These are phyloP conservation scores for Egretta garzetta DNA, from an alignment of 2,113 vertebrate genomes.

Conservation along the genomic window DNA sequence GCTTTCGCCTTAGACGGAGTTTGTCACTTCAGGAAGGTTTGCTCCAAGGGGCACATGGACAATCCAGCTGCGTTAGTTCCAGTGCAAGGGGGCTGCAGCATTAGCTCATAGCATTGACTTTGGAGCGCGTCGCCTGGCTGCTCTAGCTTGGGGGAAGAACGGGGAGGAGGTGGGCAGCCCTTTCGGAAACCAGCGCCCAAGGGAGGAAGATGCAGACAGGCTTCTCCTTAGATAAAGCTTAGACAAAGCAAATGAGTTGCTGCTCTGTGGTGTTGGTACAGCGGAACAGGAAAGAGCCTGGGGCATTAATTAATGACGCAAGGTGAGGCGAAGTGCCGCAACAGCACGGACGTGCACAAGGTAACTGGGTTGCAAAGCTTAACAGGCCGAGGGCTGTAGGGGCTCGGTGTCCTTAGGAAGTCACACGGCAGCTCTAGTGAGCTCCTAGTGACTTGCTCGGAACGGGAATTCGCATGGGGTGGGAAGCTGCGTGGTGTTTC, in stretches of 20 bases:
- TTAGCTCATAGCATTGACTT: too few relatives aligned
- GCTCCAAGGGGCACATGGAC: neutral
- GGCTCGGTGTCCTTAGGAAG: too few relatives aligned
- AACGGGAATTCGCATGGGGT: too few relatives aligned
- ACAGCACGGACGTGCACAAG: rapidly evolving
- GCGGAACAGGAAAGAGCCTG: neutral
- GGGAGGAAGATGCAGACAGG: neutral
- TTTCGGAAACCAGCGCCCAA: neutral
- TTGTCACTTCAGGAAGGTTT: neutral
- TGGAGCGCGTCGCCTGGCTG: neutral
- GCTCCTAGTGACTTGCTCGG: neutral
- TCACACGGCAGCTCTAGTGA: neutral
- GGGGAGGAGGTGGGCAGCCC: neutral
- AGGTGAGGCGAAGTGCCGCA: neutral
- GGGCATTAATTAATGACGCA: neutral
- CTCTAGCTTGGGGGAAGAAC: too few relatives aligned
- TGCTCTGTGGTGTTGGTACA: neutral
- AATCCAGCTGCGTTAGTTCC: neutral
- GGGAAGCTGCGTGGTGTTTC: rapidly evolving
- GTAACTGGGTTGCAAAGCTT: neutral
- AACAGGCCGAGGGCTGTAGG: rapidly evolving
- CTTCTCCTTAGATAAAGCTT: neutral
- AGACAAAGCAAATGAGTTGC: neutral
- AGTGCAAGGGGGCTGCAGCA: neutral
- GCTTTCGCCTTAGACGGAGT: neutral